Conservation (phyloP, 2,888 invertebrate species). For the Andrena camellia region DNA sequence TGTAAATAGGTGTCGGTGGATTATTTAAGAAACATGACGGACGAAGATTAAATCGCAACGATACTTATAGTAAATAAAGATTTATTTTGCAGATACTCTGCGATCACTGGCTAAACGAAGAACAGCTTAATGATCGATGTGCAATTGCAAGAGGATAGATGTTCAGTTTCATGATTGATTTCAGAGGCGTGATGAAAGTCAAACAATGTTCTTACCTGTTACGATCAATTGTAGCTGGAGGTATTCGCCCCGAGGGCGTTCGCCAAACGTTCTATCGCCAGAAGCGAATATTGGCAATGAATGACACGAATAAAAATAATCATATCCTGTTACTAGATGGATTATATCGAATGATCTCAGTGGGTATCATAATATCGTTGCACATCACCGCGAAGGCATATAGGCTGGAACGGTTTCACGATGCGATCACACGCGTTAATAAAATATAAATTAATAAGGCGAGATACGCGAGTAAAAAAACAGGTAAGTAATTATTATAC, state of each 20-base stretch:
- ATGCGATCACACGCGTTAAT: background rate
- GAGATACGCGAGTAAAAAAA: too few species aligned
- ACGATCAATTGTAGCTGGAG: slow-evolving; percentile 24
- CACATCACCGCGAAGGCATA: background rate
- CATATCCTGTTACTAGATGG: slow-evolving; percentile 17
- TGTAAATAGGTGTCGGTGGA: too few species aligned
- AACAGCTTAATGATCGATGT: background rate
- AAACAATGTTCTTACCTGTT: slow-evolving; percentile 31
- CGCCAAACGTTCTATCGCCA: slow-evolving; percentile 50
- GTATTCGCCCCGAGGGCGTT: slow-evolving; percentile 15
- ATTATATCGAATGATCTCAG: slow-evolving; percentile 2
- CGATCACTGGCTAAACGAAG: background rate
- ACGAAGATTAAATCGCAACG: too few species aligned
- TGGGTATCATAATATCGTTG: background rate
- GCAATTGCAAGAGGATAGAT: background rate
- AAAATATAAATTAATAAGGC: too few species aligned
- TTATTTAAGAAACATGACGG: too few species aligned
- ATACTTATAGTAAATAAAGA: too few species aligned
- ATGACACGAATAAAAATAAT: slow-evolving; percentile 28
- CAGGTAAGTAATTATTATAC: too few species aligned
- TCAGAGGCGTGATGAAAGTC: slow-evolving; percentile 23
- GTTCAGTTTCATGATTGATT: slow-evolving; percentile 18
- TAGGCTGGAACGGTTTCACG: background rate
- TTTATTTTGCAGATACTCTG: too few species aligned
- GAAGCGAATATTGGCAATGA: slow-evolving; percentile 39